phyloP scores from a whole-genome alignment of 2,113 vertebrate genomes.

The Hucho hucho region DNA sequence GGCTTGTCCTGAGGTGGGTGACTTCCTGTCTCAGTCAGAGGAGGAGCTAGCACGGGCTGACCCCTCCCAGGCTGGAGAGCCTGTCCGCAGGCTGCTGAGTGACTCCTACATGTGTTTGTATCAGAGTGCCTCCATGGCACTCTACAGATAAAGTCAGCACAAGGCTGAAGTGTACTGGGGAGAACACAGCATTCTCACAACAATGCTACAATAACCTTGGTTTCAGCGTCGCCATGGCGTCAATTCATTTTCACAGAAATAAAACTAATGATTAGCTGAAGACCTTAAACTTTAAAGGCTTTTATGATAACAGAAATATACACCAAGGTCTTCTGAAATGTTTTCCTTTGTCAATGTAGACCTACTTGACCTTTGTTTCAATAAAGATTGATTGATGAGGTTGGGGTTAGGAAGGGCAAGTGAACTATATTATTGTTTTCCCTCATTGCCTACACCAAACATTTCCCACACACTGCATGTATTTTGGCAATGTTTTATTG shows the following conservation, averaged over 20 bases:
- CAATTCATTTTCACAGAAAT: constrained; percentile 7
- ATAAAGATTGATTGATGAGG: not conserved
- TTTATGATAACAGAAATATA: not conserved
- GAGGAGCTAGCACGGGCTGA: constrained; percentile 56
- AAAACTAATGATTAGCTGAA: constrained; percentile 29
- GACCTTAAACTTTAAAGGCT: constrained; percentile 10
- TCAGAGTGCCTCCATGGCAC: constrained; percentile 48
- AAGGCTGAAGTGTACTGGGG: constrained; percentile 12
- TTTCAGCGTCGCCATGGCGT: not conserved
- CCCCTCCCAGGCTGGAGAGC: constrained; percentile 57
- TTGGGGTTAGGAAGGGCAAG: not conserved
- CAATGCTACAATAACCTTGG: constrained; percentile 44
- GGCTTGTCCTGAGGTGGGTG: constrained; percentile 74
- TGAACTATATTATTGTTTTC: not conserved
- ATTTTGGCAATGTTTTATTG: not conserved
- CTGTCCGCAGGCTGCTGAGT: constrained; percentile 71
- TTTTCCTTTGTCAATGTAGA: not conserved
- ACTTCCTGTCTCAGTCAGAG: constrained; percentile 70
- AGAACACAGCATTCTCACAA: constrained; percentile 46
- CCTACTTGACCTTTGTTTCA: not conserved
- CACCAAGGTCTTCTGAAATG: not conserved
- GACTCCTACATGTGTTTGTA: constrained; percentile 81
- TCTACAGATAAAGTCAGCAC: constrained; percentile 32
- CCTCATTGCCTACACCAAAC: not conserved
- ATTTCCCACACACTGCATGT: too few species aligned